Conservation (phyloP, 2,888 invertebrate genomes). For the Perizoma affinitatum region DNA sequence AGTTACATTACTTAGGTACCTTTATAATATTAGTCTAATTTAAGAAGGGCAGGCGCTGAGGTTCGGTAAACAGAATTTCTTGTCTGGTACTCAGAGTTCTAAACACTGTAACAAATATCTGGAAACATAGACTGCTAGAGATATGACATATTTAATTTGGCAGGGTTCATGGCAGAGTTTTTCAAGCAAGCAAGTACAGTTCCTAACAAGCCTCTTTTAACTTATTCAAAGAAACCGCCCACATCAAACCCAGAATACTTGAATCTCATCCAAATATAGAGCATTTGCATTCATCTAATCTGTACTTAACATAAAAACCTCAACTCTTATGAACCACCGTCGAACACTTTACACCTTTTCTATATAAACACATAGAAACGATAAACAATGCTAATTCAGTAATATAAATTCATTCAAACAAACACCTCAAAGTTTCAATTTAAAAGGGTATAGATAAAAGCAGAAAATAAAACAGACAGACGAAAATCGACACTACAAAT, state of each 20-base stretch:
- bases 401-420: conserved; percentile 70
- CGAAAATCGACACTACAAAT: conserved; percentile 12
- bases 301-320: conserved; percentile 28
- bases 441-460: conserved; percentile 23
- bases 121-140: background rate
- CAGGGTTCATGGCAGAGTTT: background rate
- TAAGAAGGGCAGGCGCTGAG: too few relatives aligned
- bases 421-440: conserved; percentile 49
- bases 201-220: background rate
- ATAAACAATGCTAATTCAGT: conserved; percentile 71
- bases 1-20: too few relatives aligned
- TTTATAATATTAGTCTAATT: too few relatives aligned
- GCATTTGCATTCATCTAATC: conserved; percentile 36
- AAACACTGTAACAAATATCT: too few relatives aligned
- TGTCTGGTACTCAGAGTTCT: too few relatives aligned
- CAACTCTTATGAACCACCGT: conserved; percentile 54
- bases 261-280: conserved; percentile 29
- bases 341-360: conserved; percentile 53
- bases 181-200: background rate
- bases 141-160: background rate
- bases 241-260: conserved; percentile 17
- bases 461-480: conserved; percentile 13
- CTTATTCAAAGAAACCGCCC: conserved; percentile 25
- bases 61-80: too few relatives aligned
- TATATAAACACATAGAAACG: conserved; percentile 45